phyloP scores from a whole-genome alignment of 2,888 invertebrate species.

The Apodemia hepburni region DNA sequence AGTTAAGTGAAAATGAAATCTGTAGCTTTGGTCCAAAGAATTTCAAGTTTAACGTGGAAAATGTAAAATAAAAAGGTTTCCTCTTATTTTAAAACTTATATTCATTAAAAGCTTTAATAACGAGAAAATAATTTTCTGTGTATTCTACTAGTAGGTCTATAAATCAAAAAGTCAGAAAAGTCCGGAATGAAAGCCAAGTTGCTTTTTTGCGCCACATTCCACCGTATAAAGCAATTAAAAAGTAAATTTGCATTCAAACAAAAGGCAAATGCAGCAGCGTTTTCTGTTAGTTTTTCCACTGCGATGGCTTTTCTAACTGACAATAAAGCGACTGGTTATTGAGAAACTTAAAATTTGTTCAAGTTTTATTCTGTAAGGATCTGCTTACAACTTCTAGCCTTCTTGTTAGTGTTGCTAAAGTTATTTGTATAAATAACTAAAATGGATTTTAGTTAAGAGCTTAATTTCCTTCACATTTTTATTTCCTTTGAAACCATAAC shows the following conservation, averaged over 20 bases:
- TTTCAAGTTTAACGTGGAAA: too few species aligned
- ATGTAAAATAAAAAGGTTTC: too few species aligned
- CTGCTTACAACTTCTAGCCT: constrained; percentile 23
- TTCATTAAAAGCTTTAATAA: background rate
- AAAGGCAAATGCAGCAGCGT: constrained; percentile 4
- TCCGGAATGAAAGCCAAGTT: background rate
- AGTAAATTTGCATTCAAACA: constrained; percentile 17
- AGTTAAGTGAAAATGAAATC: too few species aligned
- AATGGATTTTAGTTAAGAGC: background rate
- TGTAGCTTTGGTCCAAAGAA: too few species aligned
- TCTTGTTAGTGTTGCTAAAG: constrained; percentile 24
- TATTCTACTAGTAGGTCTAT: background rate
- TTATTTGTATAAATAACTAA: background rate
- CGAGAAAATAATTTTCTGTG: background rate
- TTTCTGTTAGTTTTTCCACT: constrained; percentile 17
- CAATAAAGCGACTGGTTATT: constrained; percentile 37
- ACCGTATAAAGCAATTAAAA: constrained; percentile 13
- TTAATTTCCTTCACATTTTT: too few species aligned
- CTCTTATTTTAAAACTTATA: too few species aligned
- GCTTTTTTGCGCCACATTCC: constrained; percentile 12
- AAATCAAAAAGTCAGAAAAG: constrained; percentile 3
- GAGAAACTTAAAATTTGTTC: constrained; percentile 38
- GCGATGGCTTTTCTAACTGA: constrained; percentile 25
- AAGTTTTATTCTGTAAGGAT: constrained; percentile 24
- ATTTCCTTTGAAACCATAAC: too few species aligned